phyloP scores from a whole-genome alignment of 37 sponge, comb jelly and placozoan genomes.

The Amphimedon queenslandica region DNA sequence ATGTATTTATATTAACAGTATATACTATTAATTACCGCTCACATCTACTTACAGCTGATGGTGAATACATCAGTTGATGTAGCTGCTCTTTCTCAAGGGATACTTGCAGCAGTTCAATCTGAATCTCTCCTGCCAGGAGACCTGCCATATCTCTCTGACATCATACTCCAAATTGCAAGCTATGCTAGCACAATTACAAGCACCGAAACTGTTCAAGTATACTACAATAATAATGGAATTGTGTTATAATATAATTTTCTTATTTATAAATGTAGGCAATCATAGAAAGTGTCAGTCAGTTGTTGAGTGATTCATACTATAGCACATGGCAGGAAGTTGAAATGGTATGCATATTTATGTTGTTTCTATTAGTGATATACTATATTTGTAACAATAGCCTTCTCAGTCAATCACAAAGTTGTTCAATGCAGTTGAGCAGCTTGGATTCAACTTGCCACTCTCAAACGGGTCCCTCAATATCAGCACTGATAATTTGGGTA shows the following conservation, averaged over 20 bases:
- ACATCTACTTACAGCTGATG: too few relatives aligned
- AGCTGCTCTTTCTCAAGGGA: not conserved
- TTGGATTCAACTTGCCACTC: not conserved
- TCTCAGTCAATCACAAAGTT: not conserved
- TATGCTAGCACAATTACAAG: not conserved
- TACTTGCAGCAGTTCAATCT: not conserved
- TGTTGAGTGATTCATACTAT: not conserved
- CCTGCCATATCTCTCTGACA: not conserved
- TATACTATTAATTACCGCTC: too few relatives aligned
- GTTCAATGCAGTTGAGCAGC: slow-evolving; percentile 7
- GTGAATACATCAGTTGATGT: too few relatives aligned
- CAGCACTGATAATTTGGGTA: not conserved
- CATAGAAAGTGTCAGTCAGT: not conserved
- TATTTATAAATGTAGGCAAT: not conserved
- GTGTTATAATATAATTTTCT: too few relatives aligned
- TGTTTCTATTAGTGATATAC: too few relatives aligned
- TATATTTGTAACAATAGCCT: slow-evolving; percentile 8
- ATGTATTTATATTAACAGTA: too few relatives aligned
- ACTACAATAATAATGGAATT: not conserved
- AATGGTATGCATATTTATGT: too few relatives aligned
- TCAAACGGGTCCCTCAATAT: not conserved
- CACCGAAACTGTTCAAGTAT: not conserved
- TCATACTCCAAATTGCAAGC: not conserved
- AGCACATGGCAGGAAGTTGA: not conserved
- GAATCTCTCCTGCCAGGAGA: not conserved